Conservation (phyloP, 1,140 invertebrate species). For the Drosophila rufa region DNA sequence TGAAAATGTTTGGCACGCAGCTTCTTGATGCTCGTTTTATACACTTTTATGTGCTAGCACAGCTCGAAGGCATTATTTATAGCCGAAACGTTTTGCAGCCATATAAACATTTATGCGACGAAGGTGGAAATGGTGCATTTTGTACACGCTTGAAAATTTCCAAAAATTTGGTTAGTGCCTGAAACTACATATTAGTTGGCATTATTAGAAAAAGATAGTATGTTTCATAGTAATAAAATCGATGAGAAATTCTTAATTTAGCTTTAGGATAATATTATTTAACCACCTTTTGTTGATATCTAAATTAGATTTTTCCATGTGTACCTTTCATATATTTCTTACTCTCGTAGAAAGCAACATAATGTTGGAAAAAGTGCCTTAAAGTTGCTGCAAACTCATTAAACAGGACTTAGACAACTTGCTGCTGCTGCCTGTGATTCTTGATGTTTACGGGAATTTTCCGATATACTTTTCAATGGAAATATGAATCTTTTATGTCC, state of each 20-base stretch:
- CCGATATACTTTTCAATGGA: slow-evolving; percentile 40
- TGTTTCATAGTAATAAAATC: too few relatives aligned
- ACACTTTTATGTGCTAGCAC: slow-evolving; percentile 46
- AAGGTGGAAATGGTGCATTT: slow-evolving; percentile 19
- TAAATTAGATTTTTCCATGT: neutral
- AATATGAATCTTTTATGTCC: slow-evolving; percentile 39
- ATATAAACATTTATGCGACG: slow-evolving; percentile 24
- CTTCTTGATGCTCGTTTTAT: slow-evolving; percentile 49
- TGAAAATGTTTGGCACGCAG: slow-evolving; percentile 67
- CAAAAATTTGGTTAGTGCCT: neutral
- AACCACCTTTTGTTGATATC: neutral
- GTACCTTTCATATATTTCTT: neutral
- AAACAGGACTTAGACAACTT: slow-evolving; percentile 31
- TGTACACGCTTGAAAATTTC: neutral
- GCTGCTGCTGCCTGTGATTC: slow-evolving; percentile 7
- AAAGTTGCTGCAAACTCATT: slow-evolving; percentile 43
- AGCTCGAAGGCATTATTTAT: slow-evolving; percentile 75
- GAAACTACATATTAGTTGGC: neutral
- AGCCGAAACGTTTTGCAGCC: slow-evolving; percentile 52
- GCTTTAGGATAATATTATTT: too few relatives aligned
- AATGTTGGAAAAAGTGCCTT: slow-evolving; percentile 7
- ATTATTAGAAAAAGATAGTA: neutral
- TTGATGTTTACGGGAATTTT: slow-evolving; percentile 29
- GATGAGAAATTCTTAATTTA: neutral
- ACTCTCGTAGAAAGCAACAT: neutral